Percentiles rank a stretch among this genome's conserved stretches.
phyloP scores from a whole-genome alignment of 2,797 vertebrate species.

The Aselliscus stoliczkanus region DNA sequence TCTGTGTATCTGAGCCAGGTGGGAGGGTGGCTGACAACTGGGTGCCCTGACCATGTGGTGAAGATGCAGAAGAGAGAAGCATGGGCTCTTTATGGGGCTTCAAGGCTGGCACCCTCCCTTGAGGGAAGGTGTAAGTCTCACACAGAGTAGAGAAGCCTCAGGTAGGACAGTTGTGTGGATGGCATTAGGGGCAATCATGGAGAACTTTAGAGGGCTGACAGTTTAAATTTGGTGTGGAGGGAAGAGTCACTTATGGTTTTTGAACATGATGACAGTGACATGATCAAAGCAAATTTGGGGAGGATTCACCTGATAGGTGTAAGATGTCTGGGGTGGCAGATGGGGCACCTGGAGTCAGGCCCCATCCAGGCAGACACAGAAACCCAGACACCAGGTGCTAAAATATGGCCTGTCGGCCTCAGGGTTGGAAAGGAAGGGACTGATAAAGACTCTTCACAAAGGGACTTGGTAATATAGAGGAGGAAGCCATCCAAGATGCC shows the following conservation, averaged over 20 bases:
- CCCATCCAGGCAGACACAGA: not conserved
- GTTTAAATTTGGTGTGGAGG: not conserved
- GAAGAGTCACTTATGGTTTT: not conserved
- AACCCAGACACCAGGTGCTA: not conserved
- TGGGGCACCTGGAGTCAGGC: not conserved
- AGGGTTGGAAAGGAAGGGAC: not conserved
- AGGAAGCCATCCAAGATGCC: not conserved
- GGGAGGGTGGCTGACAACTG: not conserved
- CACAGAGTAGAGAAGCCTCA: not conserved
- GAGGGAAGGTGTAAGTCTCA: fast-evolving
- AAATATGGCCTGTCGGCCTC: not conserved
- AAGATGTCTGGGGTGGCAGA: not conserved
- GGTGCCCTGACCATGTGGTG: not conserved
- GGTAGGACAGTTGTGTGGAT: not conserved
- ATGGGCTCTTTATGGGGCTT: not conserved
- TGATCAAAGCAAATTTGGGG: not conserved
- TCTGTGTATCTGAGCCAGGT: not conserved
- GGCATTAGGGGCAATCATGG: not conserved
- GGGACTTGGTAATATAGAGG: not conserved
- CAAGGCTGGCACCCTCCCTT: not conserved
- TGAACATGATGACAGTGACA: not conserved
- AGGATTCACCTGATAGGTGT: not conserved
- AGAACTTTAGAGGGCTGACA: not conserved
- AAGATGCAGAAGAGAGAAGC: not conserved
- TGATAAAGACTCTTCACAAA: not conserved